A percentile compares a stretch with the other conserved stretches of the same genome.
Evolutionary conservation across 2,888 invertebrate genomes (phyloP).

Genomic region (Hemistola chrysoprasaria): DNA sequence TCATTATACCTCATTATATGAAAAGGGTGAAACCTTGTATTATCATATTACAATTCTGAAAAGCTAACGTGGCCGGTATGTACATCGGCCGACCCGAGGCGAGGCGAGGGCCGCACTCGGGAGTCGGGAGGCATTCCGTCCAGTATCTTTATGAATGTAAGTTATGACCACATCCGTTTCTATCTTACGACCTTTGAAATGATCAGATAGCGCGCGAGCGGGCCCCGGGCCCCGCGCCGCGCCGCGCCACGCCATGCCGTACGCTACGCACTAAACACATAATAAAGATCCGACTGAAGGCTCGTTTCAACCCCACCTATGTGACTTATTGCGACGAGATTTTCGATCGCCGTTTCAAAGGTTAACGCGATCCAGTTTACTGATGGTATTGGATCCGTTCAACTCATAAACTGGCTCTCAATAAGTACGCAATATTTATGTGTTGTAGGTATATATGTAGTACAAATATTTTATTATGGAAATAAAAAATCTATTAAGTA

Average conservation of each 20-base stretch:
- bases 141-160: conserved; percentile 37
- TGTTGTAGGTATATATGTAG: too few species aligned
- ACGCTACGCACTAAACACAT: conserved; percentile 61
- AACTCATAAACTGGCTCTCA: too few species aligned
- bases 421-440: too few species aligned
- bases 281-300: conserved; percentile 42
- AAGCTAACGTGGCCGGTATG: conserved; percentile 16
- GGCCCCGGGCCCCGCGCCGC: too few species aligned
- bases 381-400: too few species aligned
- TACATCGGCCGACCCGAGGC: too few species aligned
- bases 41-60: conserved; percentile 29
- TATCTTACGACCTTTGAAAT: conserved; percentile 43
- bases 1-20: conserved; percentile 23
- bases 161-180: conserved; percentile 37
- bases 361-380: background rate
- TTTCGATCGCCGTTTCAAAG: conserved; percentile 11
- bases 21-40: conserved; percentile 17
- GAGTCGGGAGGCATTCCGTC: conserved; percentile 13
- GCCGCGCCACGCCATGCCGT: too few species aligned
- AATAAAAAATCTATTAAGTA: too few species aligned
- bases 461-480: too few species aligned
- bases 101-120: background rate
- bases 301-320: conserved; percentile 31
- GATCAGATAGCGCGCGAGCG: conserved; percentile 50
- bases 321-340: conserved; percentile 17